Evolutionary conservation across 2,888 invertebrate species (phyloP), one percentile per base, ranked within the genome.

Genomic region (Acanthosepion pharaonis): DNA sequence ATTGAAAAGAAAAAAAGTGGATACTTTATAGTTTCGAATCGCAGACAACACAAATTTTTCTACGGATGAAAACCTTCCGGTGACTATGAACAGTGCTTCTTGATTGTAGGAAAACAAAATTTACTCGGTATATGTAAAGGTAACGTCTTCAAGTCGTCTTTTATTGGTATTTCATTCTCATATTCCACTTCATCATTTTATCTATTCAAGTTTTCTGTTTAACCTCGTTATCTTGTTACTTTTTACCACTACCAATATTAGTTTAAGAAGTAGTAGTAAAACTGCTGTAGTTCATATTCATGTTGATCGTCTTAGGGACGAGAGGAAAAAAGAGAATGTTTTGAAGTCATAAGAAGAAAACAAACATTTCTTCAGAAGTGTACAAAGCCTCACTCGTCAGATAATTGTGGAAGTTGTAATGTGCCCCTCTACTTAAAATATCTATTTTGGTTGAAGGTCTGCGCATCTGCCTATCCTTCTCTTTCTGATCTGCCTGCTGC

Each of bases 21-120:
- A 78, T 78, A n/a, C n/a, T 78, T 78, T 78, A n/a, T n/a, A 78
- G 78, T 78, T 78, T n/a, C 78, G 78, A 78, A 78, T 78, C n/a
- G n/a, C 78, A 78, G 11, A n/a, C n/a, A 33, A 0, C 78, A 78
- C 78, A 15, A 78, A 33, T 78, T 78, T 78, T 33, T 78, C 78
- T n/a, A 18, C n/a, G 33, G 78, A 78, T n/a, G 78, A 78, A 78
- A 78, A n/a, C 11, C 9, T n/a, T 33, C 78, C 78, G 78, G 78
- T 78, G 78, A 78, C 59, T 59, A 59, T 59, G 59, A 59, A 23
- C 59, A 59, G 59, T 59, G 23, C 20, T 78, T 33, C 78, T 78
- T 33, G n/a, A 33, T 8, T n/a, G n/a, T 78, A n/a, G 78, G 9
- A 78, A 15, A 78, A 33, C 15, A 78, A 78, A 78, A 78, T n/a